Conservation (phyloP, 1,140 invertebrate genomes). For the Harpegnathos saltator region DNA sequence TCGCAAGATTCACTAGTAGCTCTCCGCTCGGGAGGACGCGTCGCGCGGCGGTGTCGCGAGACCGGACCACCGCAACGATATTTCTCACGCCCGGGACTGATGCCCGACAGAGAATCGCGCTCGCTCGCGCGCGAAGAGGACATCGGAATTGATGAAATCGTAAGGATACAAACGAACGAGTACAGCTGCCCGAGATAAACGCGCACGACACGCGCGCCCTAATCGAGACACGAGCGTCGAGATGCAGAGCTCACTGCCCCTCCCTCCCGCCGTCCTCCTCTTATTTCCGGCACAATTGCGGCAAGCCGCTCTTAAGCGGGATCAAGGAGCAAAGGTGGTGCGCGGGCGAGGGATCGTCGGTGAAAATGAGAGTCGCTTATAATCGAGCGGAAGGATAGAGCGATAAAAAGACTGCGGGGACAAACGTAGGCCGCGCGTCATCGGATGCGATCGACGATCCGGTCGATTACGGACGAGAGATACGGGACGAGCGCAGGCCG, state of each 20-base stretch:
- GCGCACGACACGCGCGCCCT: not conserved
- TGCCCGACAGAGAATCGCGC: too few species aligned
- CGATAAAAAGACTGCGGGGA: slow-evolving; percentile 8
- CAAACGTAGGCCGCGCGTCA: not conserved
- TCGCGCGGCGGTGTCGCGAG: too few species aligned
- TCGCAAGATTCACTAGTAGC: not conserved
- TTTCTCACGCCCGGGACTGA: too few species aligned
- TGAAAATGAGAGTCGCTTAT: not conserved
- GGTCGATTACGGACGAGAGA: not conserved
- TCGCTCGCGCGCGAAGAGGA: slow-evolving; percentile 11
- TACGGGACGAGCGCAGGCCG: not conserved
- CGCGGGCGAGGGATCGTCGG: not conserved
- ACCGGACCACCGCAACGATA: slow-evolving; percentile 15
- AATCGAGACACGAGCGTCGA: slow-evolving; percentile 15
- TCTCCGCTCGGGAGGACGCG: not conserved
- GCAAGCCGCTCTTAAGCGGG: slow-evolving; percentile 52
- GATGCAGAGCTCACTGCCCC: slow-evolving; percentile 34
- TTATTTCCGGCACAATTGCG: slow-evolving; percentile 33
- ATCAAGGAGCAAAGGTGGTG: slow-evolving; percentile 37
- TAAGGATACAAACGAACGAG: slow-evolving; percentile 42
- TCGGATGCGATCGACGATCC: slow-evolving; percentile 16
- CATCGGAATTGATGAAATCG: slow-evolving; percentile 46
- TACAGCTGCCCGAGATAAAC: too few species aligned
- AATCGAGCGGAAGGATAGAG: not conserved
- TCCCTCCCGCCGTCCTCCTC: too few species aligned